phyloP scores from a whole-genome alignment of 92 coral and sea anemone genomes.

The Parazoanthus swiftii region DNA sequence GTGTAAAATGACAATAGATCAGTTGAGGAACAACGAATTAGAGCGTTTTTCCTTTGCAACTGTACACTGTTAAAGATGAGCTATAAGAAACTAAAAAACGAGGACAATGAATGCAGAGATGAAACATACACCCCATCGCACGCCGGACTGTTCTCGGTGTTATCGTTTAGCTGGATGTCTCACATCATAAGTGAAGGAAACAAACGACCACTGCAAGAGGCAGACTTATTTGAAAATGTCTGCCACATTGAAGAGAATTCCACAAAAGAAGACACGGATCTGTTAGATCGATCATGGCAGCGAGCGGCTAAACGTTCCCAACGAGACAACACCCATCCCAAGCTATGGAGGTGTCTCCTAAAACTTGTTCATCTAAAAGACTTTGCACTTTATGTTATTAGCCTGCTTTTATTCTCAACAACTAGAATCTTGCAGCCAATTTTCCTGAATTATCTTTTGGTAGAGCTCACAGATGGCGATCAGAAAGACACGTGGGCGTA shows the following conservation, averaged over 20 bases:
- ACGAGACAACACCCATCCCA: neutral
- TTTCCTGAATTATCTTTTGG: constrained; percentile 35
- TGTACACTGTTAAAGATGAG: neutral
- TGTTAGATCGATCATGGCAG: constrained; percentile 23
- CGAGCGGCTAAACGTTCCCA: neutral
- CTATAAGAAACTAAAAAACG: constrained; percentile 21
- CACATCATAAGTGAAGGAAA: constrained; percentile 42
- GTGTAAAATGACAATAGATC: neutral
- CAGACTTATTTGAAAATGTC: constrained; percentile 39
- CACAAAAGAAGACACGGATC: constrained; percentile 41
- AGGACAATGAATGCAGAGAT: neutral
- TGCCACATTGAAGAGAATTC: constrained; percentile 26
- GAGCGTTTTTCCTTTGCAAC: neutral
- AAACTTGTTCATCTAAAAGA: constrained; percentile 15
- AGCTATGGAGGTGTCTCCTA: constrained; percentile 39
- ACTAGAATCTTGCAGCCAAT: constrained; percentile 46
- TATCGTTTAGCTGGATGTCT: constrained; percentile 50
- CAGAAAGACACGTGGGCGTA: constrained; percentile 40
- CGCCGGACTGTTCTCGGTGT: constrained; percentile 11
- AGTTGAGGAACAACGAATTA: neutral
- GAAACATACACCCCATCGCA: neutral
- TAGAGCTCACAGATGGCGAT: constrained; percentile 24
- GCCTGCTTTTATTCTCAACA: constrained; percentile 37
- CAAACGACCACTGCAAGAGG: constrained; percentile 43
- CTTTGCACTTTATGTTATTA: constrained; percentile 4